These are phyloP conservation scores for Boloria euphrosyne DNA, from an alignment of 2,888 invertebrate species.

Conservation along the genomic window DNA sequence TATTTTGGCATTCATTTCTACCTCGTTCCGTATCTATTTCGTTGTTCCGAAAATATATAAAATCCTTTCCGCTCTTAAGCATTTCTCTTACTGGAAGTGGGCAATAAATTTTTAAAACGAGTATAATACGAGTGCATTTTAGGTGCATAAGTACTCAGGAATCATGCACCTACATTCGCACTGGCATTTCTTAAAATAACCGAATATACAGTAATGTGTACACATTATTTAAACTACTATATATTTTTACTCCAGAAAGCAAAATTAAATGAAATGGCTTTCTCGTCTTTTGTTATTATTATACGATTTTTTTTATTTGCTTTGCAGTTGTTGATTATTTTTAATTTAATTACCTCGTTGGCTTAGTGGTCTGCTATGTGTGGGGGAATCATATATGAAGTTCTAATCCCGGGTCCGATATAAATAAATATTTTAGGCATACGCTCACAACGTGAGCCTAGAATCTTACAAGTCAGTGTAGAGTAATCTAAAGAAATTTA, in stretches of 20 bases:
- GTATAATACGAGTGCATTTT: slow-evolving; percentile 21
- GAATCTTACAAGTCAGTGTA: too few relatives aligned
- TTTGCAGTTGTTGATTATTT: too few relatives aligned
- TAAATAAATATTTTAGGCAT: too few relatives aligned
- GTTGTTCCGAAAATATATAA: slow-evolving; percentile 19
- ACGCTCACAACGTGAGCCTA: too few relatives aligned
- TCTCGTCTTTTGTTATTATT: too few relatives aligned
- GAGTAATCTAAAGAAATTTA: too few relatives aligned
- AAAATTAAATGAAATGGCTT: background rate
- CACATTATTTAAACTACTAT: background rate
- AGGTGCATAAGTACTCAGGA: slow-evolving; percentile 19
- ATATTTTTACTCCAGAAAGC: background rate
- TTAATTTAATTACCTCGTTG: too few relatives aligned
- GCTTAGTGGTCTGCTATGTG: too few relatives aligned
- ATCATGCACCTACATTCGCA: slow-evolving; percentile 12
- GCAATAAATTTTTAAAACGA: slow-evolving; percentile 27
- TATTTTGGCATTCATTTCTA: background rate
- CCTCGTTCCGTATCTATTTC: background rate
- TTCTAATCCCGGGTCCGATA: too few relatives aligned
- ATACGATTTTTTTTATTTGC: too few relatives aligned
- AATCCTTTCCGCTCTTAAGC: slow-evolving; percentile 17
- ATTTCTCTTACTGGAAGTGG: slow-evolving; percentile 23
- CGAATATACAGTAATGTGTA: background rate
- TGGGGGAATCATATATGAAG: too few relatives aligned
- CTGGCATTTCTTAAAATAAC: background rate